Evolutionary conservation across 2,113 vertebrate genomes (phyloP), one percentile per base, ranked within the genome.

Genomic region (Caloenas nicobarica): DNA sequence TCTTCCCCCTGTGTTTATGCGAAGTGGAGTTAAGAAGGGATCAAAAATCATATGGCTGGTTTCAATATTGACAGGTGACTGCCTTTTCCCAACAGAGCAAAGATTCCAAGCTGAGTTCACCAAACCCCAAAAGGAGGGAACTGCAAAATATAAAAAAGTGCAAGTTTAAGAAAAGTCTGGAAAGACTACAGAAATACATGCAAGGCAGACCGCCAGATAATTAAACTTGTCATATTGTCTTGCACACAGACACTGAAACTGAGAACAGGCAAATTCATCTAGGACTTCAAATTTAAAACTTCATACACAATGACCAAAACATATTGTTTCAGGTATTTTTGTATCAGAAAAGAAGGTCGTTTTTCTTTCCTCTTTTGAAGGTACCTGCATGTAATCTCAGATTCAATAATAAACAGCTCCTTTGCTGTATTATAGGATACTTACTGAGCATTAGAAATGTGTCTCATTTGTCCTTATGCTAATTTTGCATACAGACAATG

Each of bases 21-120:
- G 99, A 78, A 99, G 98, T 31, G 99, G 98, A 10, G 98, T 99
- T 96, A 99, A 98, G 97, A 99, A 99, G 54, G 99, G 99, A 97
- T 99, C 99, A 89, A 99, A 99, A 97, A 99, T 99, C 99, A 99
- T 99, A 98, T 99, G 99, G 97, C 99, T 99, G 94, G 99, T 99
- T 98, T 99, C 99, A 89, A 99, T 99, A 98, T 99, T 99, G 96
- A 99, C 99, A 31, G 99, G 99, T 2, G 99, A 99, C 97, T 99
- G 99, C 74, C 99, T 98, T 97, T 99, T 99, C 76, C 99, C 99
- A 71, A 99, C 99, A 11, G 99, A 99, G 97, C 99, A 99, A 91
- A 99, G 98, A 97, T 99, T 99, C 99, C 99, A 99, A 84, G 99
- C 99, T 33, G 99, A 99, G 98, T 99, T 99, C 91, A 99, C 99